Evolutionary conservation across 2,797 vertebrate genomes (phyloP).

Genomic region (Coluber constrictor): DNA sequence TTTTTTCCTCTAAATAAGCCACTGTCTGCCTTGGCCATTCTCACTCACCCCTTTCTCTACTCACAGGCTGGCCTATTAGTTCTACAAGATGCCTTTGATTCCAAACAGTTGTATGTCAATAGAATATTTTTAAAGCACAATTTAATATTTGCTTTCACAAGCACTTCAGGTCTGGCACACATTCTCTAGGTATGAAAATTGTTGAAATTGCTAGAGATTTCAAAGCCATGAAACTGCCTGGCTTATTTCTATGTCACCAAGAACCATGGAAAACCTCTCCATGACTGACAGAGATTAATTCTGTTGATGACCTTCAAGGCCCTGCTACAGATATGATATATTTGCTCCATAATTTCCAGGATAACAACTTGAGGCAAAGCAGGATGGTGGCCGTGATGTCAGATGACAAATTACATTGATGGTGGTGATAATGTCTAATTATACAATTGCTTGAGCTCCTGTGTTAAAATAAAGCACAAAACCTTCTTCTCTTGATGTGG

Average conservation of each 20-base stretch:
- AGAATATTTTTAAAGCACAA: neutral
- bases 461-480: neutral
- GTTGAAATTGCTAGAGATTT: neutral
- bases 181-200: neutral
- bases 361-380: slow-evolving; percentile 1
- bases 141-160: neutral
- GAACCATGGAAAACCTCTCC: neutral
- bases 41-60: neutral
- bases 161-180: neutral
- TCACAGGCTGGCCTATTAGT: neutral
- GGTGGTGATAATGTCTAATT: neutral
- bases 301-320: neutral
- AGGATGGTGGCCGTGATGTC: neutral
- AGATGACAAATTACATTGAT: neutral
- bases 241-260: neutral
- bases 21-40: neutral
- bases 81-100: neutral
- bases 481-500: neutral
- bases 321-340: neutral
- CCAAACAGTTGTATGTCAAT: neutral
- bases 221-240: neutral
- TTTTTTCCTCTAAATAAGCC: neutral
- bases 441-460: neutral
- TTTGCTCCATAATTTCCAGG: slow-evolving; percentile 11
- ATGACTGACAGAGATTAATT: slow-evolving; percentile 1